Evolutionary conservation across 2,888 invertebrate species (phyloP).

Genomic region (Harpagoxenus sublaevis): DNA sequence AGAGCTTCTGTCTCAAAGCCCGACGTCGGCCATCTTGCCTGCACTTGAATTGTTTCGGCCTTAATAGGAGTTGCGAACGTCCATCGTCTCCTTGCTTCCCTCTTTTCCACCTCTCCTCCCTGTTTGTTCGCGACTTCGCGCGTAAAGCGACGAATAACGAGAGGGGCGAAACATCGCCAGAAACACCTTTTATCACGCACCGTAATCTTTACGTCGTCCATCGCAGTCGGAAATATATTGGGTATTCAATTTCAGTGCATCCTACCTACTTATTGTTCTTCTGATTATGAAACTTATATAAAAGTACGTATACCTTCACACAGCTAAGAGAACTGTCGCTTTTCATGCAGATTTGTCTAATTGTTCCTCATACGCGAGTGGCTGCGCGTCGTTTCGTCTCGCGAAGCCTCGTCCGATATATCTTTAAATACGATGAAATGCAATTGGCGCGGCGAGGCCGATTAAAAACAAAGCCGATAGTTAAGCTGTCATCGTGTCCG

Average conservation of each 20-base stretch:
- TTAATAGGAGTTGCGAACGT: slow-evolving; percentile 76
- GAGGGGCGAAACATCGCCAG: background rate
- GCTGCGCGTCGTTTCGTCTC: background rate
- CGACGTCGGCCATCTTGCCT: slow-evolving; percentile 75
- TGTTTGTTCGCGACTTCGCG: slow-evolving; percentile 35
- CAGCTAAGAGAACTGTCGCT: background rate
- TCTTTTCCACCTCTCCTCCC: slow-evolving; percentile 34
- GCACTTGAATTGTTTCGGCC: slow-evolving; percentile 80
- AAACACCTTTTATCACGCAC: slow-evolving; percentile 15
- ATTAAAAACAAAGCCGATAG: slow-evolving; percentile 53
- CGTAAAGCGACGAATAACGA: slow-evolving; percentile 19
- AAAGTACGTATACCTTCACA: background rate
- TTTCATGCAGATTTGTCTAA: slow-evolving; percentile 1
- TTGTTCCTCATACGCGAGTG: background rate
- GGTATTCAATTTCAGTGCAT: background rate
- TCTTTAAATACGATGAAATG: slow-evolving; percentile 26
- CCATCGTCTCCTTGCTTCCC: slow-evolving; percentile 64
- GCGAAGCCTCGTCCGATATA: background rate
- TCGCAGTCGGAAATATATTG: background rate
- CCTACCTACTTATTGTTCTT: background rate
- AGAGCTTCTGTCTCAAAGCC: slow-evolving; percentile 73
- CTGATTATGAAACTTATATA: background rate
- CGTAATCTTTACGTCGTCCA: background rate
- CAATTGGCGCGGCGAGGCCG: slow-evolving; percentile 15
- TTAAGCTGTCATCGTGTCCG: slow-evolving; percentile 49